Conservation (phyloP, 37 sponge, comb jelly and placozoan genomes). For the Amphimedon queenslandica region DNA sequence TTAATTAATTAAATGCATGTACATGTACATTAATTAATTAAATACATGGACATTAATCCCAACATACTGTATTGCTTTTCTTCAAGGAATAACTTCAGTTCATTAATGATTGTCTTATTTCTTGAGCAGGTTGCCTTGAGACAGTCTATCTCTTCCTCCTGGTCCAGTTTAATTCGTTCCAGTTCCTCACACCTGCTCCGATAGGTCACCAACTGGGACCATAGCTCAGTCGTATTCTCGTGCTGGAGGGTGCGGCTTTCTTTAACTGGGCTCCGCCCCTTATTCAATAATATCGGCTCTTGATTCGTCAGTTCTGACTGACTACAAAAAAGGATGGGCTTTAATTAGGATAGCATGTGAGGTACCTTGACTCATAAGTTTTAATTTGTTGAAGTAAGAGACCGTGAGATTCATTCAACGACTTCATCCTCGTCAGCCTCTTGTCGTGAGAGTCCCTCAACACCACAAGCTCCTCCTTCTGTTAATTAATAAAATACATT, state of each 20-base stretch:
- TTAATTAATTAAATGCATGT: too few species aligned
- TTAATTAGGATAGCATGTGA: too few species aligned
- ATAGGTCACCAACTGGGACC: constrained; percentile 4
- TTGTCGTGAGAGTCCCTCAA: constrained; percentile 43
- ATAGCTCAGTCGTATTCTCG: too few species aligned
- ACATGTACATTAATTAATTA: too few species aligned
- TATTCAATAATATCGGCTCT: background rate
- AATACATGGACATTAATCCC: too few species aligned
- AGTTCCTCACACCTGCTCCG: too few species aligned
- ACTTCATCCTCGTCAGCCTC: constrained; percentile 55
- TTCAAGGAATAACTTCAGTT: constrained; percentile 12
- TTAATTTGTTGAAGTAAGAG: constrained; percentile 62
- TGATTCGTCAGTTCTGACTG: background rate
- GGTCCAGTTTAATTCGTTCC: background rate
- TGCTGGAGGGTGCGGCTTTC: too few species aligned
- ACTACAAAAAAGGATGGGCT: background rate
- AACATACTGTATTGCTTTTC: constrained; percentile 12
- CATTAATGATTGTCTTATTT: constrained; percentile 1
- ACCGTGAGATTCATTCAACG: constrained; percentile 40
- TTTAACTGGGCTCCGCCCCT: too few species aligned
- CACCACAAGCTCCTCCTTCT: constrained; percentile 44
- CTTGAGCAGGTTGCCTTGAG: constrained; percentile 6
- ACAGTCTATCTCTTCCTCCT: constrained; percentile 27
- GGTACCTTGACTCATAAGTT: too few species aligned
- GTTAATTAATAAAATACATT: background rate